Base-by-base conservation (phyloP, 2,113 vertebrate genomes). In the Archilochus colubris region DNA sequence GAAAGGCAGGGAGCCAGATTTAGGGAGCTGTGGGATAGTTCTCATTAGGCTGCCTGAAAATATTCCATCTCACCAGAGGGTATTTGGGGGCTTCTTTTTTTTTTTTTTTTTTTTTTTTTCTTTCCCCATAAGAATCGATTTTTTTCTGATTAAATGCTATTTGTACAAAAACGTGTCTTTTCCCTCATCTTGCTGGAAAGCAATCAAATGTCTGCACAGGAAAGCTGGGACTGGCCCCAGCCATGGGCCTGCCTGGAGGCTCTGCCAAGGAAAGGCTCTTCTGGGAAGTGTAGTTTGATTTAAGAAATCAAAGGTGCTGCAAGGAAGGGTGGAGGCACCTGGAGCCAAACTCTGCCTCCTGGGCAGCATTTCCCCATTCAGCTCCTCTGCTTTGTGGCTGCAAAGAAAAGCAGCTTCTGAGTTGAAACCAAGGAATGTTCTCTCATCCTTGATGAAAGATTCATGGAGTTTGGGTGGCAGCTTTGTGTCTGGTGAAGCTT, bases 1-100 rank as follows among this genome's bases (percentile, higher is more conserved):
- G 48, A 38, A 10, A 91, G 93, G 89, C 91, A 91, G 51, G 58
- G 66, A 94, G 89, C 70, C 93, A 89, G 59, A 17, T 31, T 33
- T 59, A 14, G 85, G 82, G 78, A 93, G 70, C 69, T 40, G 19
- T 24, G 89, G 82, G 76, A 63, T 8, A 10, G 82, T 66, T 77
- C 50, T 10, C 74, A n/a, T 46, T 16, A 20, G 23, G 43, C n/a
- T 82, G 79, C 13, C n/a, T 53, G 38, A 81, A 91, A 88, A 59
- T 36, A 86, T 51, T 94, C 74, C 46, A 28, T 62, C 40, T 51
- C 57, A 38, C 2, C 1, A 5, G 50, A 84, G 22, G 8, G 9
- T 48, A 21, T 21, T 48, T 54, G 53, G 51, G 15, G 4, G 3
- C 10, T 38, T 38, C 36, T 4, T 23, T 25, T 33, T 54, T 38